Percentiles rank a stretch among this genome's conserved stretches.
Evolutionary conservation across 2,888 invertebrate genomes (phyloP).

Genomic region (Oscheius sp.): DNA sequence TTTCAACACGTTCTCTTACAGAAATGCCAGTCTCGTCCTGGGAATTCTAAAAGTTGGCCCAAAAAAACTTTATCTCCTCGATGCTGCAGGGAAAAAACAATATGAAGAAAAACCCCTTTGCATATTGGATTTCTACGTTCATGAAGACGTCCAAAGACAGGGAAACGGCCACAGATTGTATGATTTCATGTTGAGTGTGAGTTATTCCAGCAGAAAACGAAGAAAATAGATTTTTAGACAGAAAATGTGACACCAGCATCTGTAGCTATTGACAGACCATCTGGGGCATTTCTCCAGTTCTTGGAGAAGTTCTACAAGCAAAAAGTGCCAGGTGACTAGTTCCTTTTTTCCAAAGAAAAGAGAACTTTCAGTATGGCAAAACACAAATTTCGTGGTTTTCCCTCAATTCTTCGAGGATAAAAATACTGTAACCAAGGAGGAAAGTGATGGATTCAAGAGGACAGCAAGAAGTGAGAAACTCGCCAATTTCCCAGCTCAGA

Average conservation of each 20-base stretch:
- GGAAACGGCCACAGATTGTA: constrained; percentile 86
- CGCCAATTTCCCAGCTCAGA: background rate
- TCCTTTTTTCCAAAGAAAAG: constrained; percentile 6
- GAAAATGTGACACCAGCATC: constrained; percentile 47
- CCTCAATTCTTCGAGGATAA: constrained; percentile 79
- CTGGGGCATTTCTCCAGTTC: constrained; percentile 86
- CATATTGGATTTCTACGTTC: constrained; percentile 90
- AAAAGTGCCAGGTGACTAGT: constrained; percentile 72
- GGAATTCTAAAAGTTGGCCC: constrained; percentile 88
- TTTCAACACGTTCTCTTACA: constrained; percentile 24
- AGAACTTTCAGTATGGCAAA: constrained; percentile 85
- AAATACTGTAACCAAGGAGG: constrained; percentile 17
- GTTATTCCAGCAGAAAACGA: background rate
- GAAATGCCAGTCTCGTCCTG: constrained; percentile 70
- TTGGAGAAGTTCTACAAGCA: constrained; percentile 83
- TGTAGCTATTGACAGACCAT: constrained; percentile 91
- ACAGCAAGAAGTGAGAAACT: constrained; percentile 25
- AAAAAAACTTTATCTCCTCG: constrained; percentile 81
- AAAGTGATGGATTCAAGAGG: constrained; percentile 8
- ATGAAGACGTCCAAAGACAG: constrained; percentile 83
- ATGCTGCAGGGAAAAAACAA: constrained; percentile 46
- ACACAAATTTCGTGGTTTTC: constrained; percentile 88
- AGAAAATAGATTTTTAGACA: constrained; percentile 34
- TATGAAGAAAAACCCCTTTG: constrained; percentile 79
- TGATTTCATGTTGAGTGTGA: constrained; percentile 84